Evolutionary conservation across 2,113 vertebrate species (phyloP).

Genomic region (Tiliqua scincoides): DNA sequence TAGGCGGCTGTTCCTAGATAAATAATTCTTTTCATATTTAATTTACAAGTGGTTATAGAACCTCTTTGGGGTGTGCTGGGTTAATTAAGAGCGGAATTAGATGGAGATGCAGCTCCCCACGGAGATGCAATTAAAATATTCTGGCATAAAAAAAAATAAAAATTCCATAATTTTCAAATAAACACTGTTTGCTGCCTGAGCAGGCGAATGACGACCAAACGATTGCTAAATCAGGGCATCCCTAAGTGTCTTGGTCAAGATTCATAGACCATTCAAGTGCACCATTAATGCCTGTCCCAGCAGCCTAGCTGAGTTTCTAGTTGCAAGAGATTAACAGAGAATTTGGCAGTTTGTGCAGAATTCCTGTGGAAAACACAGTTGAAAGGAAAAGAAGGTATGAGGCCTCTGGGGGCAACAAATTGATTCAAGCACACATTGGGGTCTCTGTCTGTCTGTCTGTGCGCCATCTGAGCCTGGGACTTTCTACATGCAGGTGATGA

Average conservation of each 20-base stretch:
- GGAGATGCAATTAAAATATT: slow-evolving; percentile 71
- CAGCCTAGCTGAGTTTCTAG: not conserved
- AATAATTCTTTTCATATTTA: slow-evolving; percentile 83
- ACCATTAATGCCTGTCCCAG: not conserved
- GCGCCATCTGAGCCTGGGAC: too few species aligned
- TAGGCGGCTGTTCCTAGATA: slow-evolving; percentile 73
- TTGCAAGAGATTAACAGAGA: not conserved
- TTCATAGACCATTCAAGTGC: not conserved
- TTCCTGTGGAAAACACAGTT: not conserved
- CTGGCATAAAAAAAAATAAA: slow-evolving; percentile 25
- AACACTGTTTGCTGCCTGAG: rapidly evolving
- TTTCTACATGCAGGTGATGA: too few species aligned
- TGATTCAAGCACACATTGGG: not conserved
- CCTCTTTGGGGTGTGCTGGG: slow-evolving; percentile 74
- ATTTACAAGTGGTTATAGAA: slow-evolving; percentile 73
- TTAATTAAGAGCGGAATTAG: slow-evolving; percentile 80
- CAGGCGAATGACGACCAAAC: not conserved
- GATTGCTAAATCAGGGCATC: not conserved
- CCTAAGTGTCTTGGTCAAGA: not conserved
- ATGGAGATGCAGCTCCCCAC: slow-evolving; percentile 70
- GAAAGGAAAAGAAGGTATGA: not conserved
- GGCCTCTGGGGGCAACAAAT: not conserved
- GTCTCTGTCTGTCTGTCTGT: too few species aligned
- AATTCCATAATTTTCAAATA: not conserved
- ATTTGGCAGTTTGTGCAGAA: not conserved